Conservation (phyloP, 2,113 vertebrate species). For the Leptocoma aspasia region DNA sequence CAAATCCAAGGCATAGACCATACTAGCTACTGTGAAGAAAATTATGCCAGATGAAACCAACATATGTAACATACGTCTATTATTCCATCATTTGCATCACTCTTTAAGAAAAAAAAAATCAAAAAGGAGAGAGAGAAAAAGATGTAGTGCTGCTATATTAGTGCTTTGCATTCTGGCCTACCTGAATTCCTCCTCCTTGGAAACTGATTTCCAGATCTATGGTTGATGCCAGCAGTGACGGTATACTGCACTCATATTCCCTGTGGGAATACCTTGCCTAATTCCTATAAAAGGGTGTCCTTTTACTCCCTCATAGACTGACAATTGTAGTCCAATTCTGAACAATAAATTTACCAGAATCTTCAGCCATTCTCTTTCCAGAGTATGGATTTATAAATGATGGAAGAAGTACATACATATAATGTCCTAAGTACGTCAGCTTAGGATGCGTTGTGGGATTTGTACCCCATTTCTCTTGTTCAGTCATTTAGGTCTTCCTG, state of each 20-base stretch:
- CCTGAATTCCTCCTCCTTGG: not conserved
- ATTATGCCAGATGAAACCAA: not conserved
- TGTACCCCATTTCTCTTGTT: not conserved
- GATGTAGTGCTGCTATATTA: not conserved
- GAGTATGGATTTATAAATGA: not conserved
- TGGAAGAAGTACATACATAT: not conserved
- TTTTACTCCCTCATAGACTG: not conserved
- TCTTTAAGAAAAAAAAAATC: accelerated
- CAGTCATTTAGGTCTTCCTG: not conserved
- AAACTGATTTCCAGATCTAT: not conserved
- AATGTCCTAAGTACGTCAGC: not conserved
- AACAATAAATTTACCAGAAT: not conserved
- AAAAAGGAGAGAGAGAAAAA: not conserved
- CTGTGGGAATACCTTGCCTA: not conserved
- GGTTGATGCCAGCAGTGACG: not conserved
- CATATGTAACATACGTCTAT: not conserved
- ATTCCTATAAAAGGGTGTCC: not conserved
- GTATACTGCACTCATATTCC: not conserved
- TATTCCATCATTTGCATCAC: not conserved
- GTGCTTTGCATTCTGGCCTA: not conserved
- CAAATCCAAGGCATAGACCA: not conserved
- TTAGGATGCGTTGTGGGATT: not conserved
- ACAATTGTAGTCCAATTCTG: not conserved
- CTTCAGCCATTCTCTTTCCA: not conserved
- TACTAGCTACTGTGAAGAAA: not conserved